Evolutionary conservation across 2,113 vertebrate genomes (phyloP), one percentile per base, ranked within the genome.

Genomic region (Delphinapterus leucas): DNA sequence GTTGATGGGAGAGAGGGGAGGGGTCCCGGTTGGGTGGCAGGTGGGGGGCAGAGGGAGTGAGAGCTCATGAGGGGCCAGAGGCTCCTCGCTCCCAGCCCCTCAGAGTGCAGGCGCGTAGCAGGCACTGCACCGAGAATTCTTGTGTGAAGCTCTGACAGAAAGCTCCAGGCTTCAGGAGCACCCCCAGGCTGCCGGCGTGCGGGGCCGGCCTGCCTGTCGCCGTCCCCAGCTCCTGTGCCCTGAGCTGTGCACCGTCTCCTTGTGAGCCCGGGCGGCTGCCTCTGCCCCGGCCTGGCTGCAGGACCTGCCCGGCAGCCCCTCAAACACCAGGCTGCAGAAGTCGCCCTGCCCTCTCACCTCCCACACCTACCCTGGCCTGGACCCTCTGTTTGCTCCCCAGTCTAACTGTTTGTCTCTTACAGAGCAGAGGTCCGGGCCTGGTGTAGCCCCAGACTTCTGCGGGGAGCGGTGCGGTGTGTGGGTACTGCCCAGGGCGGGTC

Each of bases 191-290:
- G 0, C 58, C 65, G 5, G 36, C 33, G 3, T 41, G 11, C 9
- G 14, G 60, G 31, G 11, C 6, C 12, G 18, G 17, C 20, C 38
- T 6, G 4, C 31, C 21, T 63, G 74, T 38, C 60, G 4, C 14
- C 67, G 33, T 18, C 47, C 31, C 26, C 28, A 8, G 84, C 68
- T 84, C n/a, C 85, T 23, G 1, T 61, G 38, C 1, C 2, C 26
- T 47, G 58, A 12, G 41, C 47, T 53, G 25, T 21, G 21, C 28
- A 28, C n/a, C 8, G 3, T 55, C 55, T 63, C 55, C 13, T 63
- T 0, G 1, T 25, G 23, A 38, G 31, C 15, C 36, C 4, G 6
- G 47, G 60, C 10, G 3, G 47, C 28, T 1, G 2, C 17, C n/a
- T 89, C 36, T 63, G 74, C 25, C 28, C 28, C 2, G 6, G 1